A percentile compares a stretch with the other conserved stretches of the same genome.
Evolutionary conservation across 2,797 vertebrate genomes (phyloP).

Genomic region (Enteromius treurensis): DNA sequence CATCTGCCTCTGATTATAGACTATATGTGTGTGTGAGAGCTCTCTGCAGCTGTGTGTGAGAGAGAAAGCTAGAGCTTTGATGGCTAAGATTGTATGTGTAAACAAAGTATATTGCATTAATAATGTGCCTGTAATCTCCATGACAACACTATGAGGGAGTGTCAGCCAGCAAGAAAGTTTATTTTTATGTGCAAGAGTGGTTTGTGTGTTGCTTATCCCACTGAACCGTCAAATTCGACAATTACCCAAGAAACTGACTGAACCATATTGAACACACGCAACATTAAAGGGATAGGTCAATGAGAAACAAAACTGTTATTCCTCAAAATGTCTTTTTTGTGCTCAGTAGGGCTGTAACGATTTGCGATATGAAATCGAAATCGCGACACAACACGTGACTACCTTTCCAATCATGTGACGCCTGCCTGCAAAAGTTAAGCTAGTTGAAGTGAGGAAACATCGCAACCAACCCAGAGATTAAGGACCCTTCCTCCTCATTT

Average conservation of each 20-base stretch:
- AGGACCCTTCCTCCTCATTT: too few relatives aligned
- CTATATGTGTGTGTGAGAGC: conserved; percentile 7
- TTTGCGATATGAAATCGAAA: too few relatives aligned
- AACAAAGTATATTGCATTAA: neutral
- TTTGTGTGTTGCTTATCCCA: neutral
- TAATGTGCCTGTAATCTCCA: neutral
- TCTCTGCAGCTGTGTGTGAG: conserved; percentile 18
- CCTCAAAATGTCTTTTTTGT: too few relatives aligned
- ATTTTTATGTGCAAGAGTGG: neutral
- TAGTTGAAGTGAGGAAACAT: too few relatives aligned
- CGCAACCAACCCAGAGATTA: too few relatives aligned
- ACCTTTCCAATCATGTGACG: too few relatives aligned
- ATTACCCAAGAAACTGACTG: neutral
- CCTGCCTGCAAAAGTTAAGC: too few relatives aligned
- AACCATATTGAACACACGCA: neutral
- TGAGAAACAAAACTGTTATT: too few relatives aligned
- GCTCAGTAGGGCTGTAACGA: too few relatives aligned
- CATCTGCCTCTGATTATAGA: conserved; percentile 56
- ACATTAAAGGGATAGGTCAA: too few relatives aligned
- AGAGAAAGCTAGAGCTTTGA: neutral
- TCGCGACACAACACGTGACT: too few relatives aligned
- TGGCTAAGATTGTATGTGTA: neutral
- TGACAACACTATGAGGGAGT: neutral
- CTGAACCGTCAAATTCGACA: neutral
- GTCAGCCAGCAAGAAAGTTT: neutral